Percentiles rank a stretch among this genome's conserved stretches.
These are phyloP conservation scores for Stegophylla sp. DNA, from an alignment of 2,888 invertebrate genomes.

Conservation along the genomic window DNA sequence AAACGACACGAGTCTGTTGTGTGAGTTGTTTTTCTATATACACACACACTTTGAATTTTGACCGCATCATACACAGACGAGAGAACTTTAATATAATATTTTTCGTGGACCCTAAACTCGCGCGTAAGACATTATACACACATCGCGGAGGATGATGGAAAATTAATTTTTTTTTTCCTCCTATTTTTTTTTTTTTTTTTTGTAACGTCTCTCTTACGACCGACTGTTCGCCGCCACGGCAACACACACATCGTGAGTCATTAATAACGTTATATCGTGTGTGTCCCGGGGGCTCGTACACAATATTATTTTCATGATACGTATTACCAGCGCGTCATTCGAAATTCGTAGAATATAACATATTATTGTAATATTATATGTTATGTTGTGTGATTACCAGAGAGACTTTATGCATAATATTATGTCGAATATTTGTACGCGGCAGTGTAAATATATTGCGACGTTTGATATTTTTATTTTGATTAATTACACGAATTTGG, in stretches of 20 bases:
- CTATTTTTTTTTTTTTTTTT: too few species aligned
- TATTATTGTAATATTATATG: too few species aligned
- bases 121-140: conserved; percentile 20
- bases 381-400: too few species aligned
- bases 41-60: conserved; percentile 15
- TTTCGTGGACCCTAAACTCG: conserved; percentile 14
- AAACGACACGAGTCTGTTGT: neutral
- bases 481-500: too few species aligned
- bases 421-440: too few species aligned
- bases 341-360: neutral
- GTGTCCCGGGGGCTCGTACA: neutral
- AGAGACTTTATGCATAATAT: too few species aligned
- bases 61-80: conserved; percentile 36
- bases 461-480: too few species aligned
- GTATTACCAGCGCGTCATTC: neutral
- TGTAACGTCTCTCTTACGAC: conserved; percentile 28
- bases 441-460: too few species aligned
- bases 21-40: neutral
- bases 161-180: conserved; percentile 11
- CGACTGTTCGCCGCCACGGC: neutral
- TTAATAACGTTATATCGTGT: conserved; percentile 14
- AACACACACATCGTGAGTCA: neutral
- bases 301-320: neutral
- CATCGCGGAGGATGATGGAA: conserved; percentile 20
- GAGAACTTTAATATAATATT: conserved; percentile 16